Evolutionary conservation across 1,140 invertebrate species (phyloP).

Genomic region (Drosophila chauvacae): DNA sequence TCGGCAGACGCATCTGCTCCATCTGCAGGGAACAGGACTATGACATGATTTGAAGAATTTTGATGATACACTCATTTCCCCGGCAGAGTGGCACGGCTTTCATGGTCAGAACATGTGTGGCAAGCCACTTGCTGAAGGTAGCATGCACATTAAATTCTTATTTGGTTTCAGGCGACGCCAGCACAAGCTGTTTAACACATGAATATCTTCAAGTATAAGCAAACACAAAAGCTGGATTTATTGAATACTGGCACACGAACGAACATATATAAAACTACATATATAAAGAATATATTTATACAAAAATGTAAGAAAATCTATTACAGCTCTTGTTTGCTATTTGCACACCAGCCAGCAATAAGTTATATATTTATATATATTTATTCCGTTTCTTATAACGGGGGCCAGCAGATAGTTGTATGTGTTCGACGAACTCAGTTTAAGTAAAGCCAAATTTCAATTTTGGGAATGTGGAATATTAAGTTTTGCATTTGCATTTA

Average conservation of each 20-base stretch:
- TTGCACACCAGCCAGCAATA: not conserved
- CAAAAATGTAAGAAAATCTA: not conserved
- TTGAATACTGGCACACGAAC: not conserved
- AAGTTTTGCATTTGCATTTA: too few relatives aligned
- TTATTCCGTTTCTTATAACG: not conserved
- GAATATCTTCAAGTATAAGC: not conserved
- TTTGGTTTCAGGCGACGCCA: not conserved
- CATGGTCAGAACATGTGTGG: constrained; percentile 40
- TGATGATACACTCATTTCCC: constrained; percentile 42
- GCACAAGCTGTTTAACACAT: not conserved
- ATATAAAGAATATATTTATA: not conserved
- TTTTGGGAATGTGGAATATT: not conserved
- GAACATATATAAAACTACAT: too few relatives aligned
- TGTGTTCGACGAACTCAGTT: not conserved
- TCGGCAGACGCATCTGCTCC: constrained; percentile 33
- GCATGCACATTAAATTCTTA: constrained; percentile 1
- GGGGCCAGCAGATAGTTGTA: not conserved
- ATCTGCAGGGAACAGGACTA: constrained; percentile 33
- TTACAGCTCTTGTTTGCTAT: not conserved
- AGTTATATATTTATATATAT: not conserved
- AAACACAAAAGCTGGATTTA: constrained; percentile 2
- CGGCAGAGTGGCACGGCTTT: constrained; percentile 5
- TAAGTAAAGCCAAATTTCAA: not conserved
- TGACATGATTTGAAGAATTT: constrained; percentile 48
- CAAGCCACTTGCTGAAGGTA: constrained; percentile 18